phyloP scores from a whole-genome alignment of 1,140 invertebrate genomes.

The Zaprionus ornatus region DNA sequence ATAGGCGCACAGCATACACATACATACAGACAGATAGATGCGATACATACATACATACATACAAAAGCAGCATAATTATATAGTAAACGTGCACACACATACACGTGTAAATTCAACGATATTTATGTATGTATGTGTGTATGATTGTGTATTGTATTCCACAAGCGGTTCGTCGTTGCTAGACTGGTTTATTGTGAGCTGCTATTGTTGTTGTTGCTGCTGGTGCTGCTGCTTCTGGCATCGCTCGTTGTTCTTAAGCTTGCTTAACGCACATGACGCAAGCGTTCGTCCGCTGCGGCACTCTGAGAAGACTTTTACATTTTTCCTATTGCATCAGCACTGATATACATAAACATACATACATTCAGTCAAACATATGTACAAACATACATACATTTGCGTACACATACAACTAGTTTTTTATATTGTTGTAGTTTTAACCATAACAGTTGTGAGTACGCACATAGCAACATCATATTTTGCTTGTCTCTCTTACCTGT shows the following conservation, averaged over 20 bases:
- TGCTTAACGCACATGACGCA: constrained; percentile 70
- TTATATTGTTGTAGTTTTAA: constrained; percentile 52
- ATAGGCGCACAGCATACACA: constrained; percentile 28
- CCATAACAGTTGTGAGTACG: constrained; percentile 50
- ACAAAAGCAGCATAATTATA: constrained; percentile 63
- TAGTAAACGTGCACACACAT: constrained; percentile 31
- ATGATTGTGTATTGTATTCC: constrained; percentile 34
- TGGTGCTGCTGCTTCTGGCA: not conserved
- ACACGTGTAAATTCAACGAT: constrained; percentile 19
- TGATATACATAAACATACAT: not conserved
- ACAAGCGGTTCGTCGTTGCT: constrained; percentile 63
- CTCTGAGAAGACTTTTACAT: constrained; percentile 69
- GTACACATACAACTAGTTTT: constrained; percentile 35
- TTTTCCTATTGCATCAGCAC: constrained; percentile 74
- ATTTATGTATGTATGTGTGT: not conserved
- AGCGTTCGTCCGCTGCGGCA: constrained; percentile 37
- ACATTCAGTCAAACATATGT: not conserved
- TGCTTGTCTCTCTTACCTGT: constrained; percentile 27
- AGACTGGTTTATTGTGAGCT: constrained; percentile 73
- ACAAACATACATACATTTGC: constrained; percentile 10
- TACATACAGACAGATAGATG: constrained; percentile 7
- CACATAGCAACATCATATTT: constrained; percentile 29
- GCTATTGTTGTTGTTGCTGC: not conserved
- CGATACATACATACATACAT: constrained; percentile 24
- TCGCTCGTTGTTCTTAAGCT: constrained; percentile 55